Conservation (phyloP, 1,140 invertebrate species). For the Drosophila fuyamai region DNA sequence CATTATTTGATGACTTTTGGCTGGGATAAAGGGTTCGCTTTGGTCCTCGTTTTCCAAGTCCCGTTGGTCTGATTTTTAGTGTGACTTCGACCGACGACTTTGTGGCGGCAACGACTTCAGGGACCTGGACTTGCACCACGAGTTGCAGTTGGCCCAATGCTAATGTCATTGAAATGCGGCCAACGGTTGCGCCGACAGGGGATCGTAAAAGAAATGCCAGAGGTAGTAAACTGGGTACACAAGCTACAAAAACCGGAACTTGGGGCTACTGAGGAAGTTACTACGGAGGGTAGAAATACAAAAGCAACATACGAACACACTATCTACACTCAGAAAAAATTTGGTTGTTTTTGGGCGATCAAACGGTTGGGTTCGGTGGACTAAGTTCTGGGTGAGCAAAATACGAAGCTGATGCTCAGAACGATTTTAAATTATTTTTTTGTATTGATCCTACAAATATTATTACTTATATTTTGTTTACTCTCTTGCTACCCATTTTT, state of each 20-base stretch:
- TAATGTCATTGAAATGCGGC: slow-evolving; percentile 77
- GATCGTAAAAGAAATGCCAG: slow-evolving; percentile 76
- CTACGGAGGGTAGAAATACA: slow-evolving; percentile 47
- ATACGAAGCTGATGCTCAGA: too few relatives aligned
- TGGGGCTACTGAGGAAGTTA: slow-evolving; percentile 21
- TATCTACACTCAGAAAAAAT: slow-evolving; percentile 22
- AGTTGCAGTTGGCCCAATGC: slow-evolving; percentile 30
- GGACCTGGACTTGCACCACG: slow-evolving; percentile 14
- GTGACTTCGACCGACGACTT: slow-evolving; percentile 39
- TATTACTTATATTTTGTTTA: too few relatives aligned
- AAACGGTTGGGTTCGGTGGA: too few relatives aligned
- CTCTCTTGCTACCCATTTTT: too few relatives aligned
- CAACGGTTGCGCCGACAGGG: slow-evolving; percentile 55
- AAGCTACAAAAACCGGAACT: slow-evolving; percentile 59
- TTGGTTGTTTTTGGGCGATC: too few relatives aligned
- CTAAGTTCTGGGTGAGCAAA: too few relatives aligned
- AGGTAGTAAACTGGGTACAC: slow-evolving; percentile 65
- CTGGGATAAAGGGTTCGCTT: slow-evolving; percentile 17
- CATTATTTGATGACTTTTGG: slow-evolving; percentile 53
- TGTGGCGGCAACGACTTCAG: slow-evolving; percentile 30
- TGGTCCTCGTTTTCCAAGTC: slow-evolving; percentile 21
- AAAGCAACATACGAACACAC: slow-evolving; percentile 60
- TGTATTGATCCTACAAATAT: too few relatives aligned
- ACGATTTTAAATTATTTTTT: too few relatives aligned
- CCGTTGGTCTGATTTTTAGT: slow-evolving; percentile 56